Percentiles rank a stretch among this genome's conserved stretches.
Conservation (phyloP, 2,888 invertebrate genomes). For the Adelphocoris suturalis region DNA sequence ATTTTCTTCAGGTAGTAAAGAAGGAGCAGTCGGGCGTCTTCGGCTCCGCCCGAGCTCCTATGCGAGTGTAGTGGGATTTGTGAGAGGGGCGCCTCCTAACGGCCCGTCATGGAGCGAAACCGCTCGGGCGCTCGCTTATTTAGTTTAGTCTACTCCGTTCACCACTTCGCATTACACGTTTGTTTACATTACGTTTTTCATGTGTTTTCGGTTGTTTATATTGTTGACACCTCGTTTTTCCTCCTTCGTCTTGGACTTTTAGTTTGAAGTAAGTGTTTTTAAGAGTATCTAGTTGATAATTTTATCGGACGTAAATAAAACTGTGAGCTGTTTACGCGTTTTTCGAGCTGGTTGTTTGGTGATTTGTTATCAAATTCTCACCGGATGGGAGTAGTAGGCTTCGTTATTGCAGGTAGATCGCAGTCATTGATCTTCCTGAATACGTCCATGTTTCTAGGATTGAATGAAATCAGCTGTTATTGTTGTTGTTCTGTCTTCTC, state of each 20-base stretch:
- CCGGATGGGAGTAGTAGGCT: too few species aligned
- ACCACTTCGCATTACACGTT: not conserved
- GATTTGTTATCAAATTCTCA: not conserved
- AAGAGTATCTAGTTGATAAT: not conserved
- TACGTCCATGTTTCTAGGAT: not conserved
- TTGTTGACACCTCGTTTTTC: constrained; percentile 23
- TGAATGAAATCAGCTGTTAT: not conserved
- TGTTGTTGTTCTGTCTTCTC: not conserved
- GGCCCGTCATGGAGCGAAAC: constrained; percentile 29
- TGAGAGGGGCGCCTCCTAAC: constrained; percentile 56
- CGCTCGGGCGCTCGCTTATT: not conserved
- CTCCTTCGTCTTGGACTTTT: not conserved
- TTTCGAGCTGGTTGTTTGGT: not conserved
- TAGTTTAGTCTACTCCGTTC: constrained; percentile 45
- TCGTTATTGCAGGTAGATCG: too few species aligned
- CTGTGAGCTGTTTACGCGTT: not conserved
- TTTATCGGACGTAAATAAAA: not conserved
- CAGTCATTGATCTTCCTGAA: too few species aligned
- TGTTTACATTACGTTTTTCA: constrained; percentile 7
- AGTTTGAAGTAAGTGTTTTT: constrained; percentile 3
- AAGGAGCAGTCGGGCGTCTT: not conserved
- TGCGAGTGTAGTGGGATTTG: not conserved
- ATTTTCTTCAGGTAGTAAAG: not conserved
- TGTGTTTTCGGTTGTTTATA: constrained; percentile 50
- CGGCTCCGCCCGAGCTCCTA: constrained; percentile 27